phyloP scores from a whole-genome alignment of 2,888 invertebrate species.

The Cosmia pyralina region DNA sequence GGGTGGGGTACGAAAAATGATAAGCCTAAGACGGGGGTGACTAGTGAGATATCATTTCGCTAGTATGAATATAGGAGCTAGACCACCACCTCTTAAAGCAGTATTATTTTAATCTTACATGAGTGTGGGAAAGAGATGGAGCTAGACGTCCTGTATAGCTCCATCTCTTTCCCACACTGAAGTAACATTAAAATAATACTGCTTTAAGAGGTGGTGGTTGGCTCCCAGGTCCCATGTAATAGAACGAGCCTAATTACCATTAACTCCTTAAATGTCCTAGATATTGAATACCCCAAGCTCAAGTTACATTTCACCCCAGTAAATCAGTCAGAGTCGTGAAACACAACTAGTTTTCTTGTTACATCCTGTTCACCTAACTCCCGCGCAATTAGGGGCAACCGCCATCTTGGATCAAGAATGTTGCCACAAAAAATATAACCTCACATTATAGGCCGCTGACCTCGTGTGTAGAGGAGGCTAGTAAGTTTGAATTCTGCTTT shows the following conservation, averaged over 20 bases:
- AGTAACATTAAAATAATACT: too few species aligned
- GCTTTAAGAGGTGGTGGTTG: too few species aligned
- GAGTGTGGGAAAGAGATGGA: too few species aligned
- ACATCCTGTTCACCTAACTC: conserved; percentile 36
- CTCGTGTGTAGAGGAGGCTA: conserved; percentile 24
- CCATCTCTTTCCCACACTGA: too few species aligned
- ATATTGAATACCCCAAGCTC: background rate
- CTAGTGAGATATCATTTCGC: too few species aligned
- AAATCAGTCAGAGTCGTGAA: background rate
- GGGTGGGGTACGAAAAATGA: too few species aligned
- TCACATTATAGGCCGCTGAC: conserved; percentile 52
- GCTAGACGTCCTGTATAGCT: too few species aligned
- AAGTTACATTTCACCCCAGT: background rate
- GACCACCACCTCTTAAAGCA: too few species aligned
- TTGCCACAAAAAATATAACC: conserved; percentile 60
- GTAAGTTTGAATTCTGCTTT: conserved; percentile 17
- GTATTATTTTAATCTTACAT: too few species aligned
- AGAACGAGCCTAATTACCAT: background rate
- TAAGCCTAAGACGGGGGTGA: too few species aligned
- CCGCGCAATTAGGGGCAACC: conserved; percentile 52
- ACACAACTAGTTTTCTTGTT: background rate
- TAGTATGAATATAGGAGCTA: too few species aligned
- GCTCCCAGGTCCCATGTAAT: background rate
- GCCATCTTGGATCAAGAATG: conserved; percentile 58
- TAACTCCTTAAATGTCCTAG: background rate